phyloP scores from a whole-genome alignment of 2,888 invertebrate genomes.

The Melinopterus prodromus region DNA sequence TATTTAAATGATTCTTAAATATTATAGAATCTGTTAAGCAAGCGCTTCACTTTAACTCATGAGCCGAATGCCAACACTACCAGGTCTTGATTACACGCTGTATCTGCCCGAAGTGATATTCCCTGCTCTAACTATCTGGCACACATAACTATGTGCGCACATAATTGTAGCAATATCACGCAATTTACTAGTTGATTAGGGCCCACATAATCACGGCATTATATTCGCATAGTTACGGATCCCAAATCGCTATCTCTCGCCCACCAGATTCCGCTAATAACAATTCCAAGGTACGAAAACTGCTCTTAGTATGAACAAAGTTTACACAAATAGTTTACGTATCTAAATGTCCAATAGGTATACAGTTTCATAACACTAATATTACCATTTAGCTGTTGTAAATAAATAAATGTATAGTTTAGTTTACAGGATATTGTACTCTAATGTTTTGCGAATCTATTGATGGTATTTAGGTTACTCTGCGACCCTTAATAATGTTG shows the following conservation, averaged over 20 bases:
- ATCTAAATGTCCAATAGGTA: background rate
- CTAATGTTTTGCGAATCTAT: too few species aligned
- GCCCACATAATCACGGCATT: background rate
- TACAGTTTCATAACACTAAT: background rate
- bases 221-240: background rate
- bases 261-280: background rate
- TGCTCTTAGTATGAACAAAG: background rate
- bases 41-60: too few species aligned
- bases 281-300: background rate
- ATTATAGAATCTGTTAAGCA: too few species aligned
- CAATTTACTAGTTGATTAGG: background rate
- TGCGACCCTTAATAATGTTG: too few species aligned
- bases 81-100: background rate
- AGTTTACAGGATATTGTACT: too few species aligned
- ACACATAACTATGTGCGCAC: background rate
- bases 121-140: background rate
- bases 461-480: too few species aligned
- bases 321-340: background rate
- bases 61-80: too few species aligned
- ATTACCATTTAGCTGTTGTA: background rate
- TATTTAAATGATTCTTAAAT: too few species aligned
- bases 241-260: background rate
- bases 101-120: background rate
- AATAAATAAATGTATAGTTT: background rate
- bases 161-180: background rate